Conservation (phyloP, 2,797 vertebrate species). For the Enteromius paludinosus region DNA sequence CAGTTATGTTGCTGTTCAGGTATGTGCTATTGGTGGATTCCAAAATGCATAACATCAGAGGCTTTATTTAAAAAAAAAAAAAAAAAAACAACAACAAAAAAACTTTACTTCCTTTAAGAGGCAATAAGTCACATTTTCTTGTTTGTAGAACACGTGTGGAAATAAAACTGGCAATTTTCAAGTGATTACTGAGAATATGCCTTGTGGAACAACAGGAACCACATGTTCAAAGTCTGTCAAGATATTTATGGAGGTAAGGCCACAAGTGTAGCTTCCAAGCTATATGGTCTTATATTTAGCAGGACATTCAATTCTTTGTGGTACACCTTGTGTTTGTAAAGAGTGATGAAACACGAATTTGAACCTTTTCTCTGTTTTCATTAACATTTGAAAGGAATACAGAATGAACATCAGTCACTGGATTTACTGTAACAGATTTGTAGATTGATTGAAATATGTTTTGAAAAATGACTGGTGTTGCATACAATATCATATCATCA, state of each 20-base stretch:
- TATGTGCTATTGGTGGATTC: constrained; percentile 63
- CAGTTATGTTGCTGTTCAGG: constrained; percentile 89
- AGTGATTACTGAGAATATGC: constrained; percentile 89
- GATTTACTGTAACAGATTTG: no score
- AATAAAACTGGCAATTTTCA: constrained; percentile 78
- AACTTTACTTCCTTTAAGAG: background rate
- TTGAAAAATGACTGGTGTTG: no score
- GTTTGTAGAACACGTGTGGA: constrained; percentile 85
- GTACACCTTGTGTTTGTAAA: background rate
- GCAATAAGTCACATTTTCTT: background rate
- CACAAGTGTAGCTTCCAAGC: constrained; percentile 21
- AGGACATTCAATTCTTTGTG: background rate
- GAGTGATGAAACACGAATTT: background rate
- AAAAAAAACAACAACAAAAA: no score
- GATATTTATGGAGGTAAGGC: constrained; percentile 86
- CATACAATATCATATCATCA: no score
- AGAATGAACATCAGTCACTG: background rate
- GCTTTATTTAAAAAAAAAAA: background rate
- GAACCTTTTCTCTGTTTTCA: background rate
- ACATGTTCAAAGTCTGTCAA: constrained; percentile 92
- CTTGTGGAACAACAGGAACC: constrained; percentile 89
- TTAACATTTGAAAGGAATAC: background rate
- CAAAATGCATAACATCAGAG: background rate
- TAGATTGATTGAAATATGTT: no score
- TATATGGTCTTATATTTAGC: background rate